Conservation (phyloP, 1,140 invertebrate genomes). For the Macrosteles quadrilineatus region DNA sequence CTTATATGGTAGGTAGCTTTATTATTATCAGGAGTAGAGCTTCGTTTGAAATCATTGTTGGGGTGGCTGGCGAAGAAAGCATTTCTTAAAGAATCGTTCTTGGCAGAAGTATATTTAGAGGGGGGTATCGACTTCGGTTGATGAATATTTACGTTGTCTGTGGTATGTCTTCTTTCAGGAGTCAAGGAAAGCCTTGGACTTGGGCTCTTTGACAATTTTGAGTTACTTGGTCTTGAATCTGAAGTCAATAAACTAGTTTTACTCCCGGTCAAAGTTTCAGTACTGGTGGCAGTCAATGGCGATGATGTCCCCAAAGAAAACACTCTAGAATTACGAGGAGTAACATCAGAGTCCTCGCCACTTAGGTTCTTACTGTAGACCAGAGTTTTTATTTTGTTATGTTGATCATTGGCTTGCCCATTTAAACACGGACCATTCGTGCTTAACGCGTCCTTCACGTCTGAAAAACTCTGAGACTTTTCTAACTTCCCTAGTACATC, state of each 20-base stretch:
- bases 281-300: slow-evolving; percentile 36
- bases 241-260: slow-evolving; percentile 32
- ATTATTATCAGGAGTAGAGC: slow-evolving; percentile 3
- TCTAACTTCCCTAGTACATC: slow-evolving; percentile 39
- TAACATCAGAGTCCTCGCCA: slow-evolving; percentile 26
- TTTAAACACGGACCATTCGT: slow-evolving; percentile 30
- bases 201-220: slow-evolving; percentile 7
- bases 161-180: slow-evolving; percentile 15
- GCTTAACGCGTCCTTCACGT: slow-evolving; percentile 42
- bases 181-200: slow-evolving; percentile 30
- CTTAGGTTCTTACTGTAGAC: slow-evolving; percentile 4
- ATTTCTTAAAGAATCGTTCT: not conserved
- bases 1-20: not conserved
- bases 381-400: not conserved
- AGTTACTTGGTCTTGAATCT: not conserved
- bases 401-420: not conserved
- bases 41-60: not conserved
- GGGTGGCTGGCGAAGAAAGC: not conserved
- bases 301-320: slow-evolving; percentile 8
- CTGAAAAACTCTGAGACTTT: slow-evolving; percentile 48
- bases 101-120: not conserved
- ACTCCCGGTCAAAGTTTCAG: slow-evolving; percentile 41
- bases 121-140: not conserved
- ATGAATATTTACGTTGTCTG: not conserved
- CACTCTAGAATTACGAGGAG: not conserved